A percentile compares a stretch with the other conserved stretches of the same genome.
phyloP scores from a whole-genome alignment of 2,113 vertebrate genomes.

The Daphoenositta chrysoptera region DNA sequence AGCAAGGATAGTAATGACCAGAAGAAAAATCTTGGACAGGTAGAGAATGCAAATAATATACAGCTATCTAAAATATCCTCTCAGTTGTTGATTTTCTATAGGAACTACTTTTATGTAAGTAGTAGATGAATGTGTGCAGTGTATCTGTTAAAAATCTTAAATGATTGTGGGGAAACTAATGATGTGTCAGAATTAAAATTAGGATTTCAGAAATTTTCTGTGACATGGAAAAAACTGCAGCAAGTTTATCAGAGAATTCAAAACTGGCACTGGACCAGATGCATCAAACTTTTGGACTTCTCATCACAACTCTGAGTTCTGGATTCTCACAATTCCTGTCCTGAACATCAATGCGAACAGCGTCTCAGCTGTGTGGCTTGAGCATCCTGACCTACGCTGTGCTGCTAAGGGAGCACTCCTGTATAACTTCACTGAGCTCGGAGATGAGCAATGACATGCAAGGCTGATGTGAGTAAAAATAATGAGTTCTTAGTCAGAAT shows the following conservation, averaged over 20 bases:
- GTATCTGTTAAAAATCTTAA: neutral
- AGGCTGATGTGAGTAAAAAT: neutral
- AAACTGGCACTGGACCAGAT: neutral
- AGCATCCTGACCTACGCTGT: neutral
- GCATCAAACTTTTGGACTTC: neutral
- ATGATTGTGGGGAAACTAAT: neutral
- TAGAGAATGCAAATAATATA: neutral
- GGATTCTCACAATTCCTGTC: neutral
- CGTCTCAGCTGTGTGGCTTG: neutral
- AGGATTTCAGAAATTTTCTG: neutral
- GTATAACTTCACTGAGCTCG: neutral
- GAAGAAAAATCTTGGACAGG: neutral
- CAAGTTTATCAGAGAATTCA: neutral
- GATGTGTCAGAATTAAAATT: neutral
- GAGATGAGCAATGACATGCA: neutral
- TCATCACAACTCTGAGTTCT: neutral
- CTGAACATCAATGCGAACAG: rapidly evolving
- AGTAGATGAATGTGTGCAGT: neutral
- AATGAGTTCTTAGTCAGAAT: neutral
- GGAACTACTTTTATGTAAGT: neutral
- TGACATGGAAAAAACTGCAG: neutral
- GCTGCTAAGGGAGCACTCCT: neutral
- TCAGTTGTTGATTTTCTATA: neutral
- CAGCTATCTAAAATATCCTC: neutral
- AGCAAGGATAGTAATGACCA: neutral